Percentiles rank a stretch among this genome's conserved stretches.
Evolutionary conservation across 1,140 invertebrate genomes (phyloP).

Genomic region (Drosophila kurseongensis): DNA sequence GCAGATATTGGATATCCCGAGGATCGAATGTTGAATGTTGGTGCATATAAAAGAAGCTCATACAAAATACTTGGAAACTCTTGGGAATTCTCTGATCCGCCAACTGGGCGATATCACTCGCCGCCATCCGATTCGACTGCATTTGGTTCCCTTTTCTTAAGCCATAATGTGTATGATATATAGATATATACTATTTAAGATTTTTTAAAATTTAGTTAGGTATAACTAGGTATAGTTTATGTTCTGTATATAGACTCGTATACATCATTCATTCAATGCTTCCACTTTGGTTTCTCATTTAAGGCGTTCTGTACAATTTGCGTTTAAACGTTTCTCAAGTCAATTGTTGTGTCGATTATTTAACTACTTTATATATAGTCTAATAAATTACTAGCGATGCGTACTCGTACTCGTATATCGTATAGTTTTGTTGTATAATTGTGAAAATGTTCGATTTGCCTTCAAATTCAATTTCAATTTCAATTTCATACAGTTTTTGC

Average conservation of each 20-base stretch:
- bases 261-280: slow-evolving; percentile 65
- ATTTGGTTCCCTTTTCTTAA: slow-evolving; percentile 76
- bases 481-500: slow-evolving; percentile 31
- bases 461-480: slow-evolving; percentile 31
- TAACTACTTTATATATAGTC: slow-evolving; percentile 71
- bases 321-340: slow-evolving; percentile 76
- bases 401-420: slow-evolving; percentile 64
- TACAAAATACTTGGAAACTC: slow-evolving; percentile 45
- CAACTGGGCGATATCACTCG: slow-evolving; percentile 15
- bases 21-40: slow-evolving; percentile 1
- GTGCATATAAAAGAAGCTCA: slow-evolving; percentile 35
- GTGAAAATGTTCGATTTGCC: slow-evolving; percentile 62
- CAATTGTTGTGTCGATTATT: slow-evolving; percentile 73
- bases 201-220: slow-evolving; percentile 70
- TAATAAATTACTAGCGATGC: slow-evolving; percentile 78
- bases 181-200: slow-evolving; percentile 39
- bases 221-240: slow-evolving; percentile 72
- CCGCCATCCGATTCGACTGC: slow-evolving; percentile 21
- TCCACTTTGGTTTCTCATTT: slow-evolving; percentile 57
- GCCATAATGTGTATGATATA: slow-evolving; percentile 47
- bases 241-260: slow-evolving; percentile 74
- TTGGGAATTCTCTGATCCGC: slow-evolving; percentile 15
- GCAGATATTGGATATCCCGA: slow-evolving; percentile 17
- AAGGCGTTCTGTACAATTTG: slow-evolving; percentile 83
- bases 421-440: slow-evolving; percentile 70